Percentiles rank a stretch among this genome's conserved stretches.
phyloP scores from a whole-genome alignment of 2,888 invertebrate species.

The Doris montereyensis region DNA sequence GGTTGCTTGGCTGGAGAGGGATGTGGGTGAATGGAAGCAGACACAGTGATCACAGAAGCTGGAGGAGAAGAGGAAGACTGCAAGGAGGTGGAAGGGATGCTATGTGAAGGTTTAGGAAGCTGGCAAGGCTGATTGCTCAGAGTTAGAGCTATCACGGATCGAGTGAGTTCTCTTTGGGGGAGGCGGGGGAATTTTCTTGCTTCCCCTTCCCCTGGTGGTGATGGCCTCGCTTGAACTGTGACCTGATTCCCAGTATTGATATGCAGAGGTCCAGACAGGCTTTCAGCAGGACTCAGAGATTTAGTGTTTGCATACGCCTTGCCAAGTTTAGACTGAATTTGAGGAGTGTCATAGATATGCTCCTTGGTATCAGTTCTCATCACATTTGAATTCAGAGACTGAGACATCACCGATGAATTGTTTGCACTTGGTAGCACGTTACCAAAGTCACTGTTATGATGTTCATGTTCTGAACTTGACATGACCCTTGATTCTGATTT shows the following conservation, averaged over 20 bases:
- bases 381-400: not conserved
- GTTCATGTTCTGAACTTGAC: not conserved
- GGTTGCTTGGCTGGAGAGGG: conserved; percentile 42
- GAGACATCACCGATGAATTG: conserved; percentile 5
- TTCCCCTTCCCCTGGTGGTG: conserved; percentile 56
- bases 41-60: conserved; percentile 13
- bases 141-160: conserved; percentile 59
- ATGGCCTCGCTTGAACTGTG: conserved; percentile 49
- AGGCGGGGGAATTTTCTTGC: conserved; percentile 73
- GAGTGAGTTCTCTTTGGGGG: conserved; percentile 75
- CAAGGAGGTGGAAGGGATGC: too few species aligned
- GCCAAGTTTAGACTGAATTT: conserved; percentile 48
- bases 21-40: conserved; percentile 35
- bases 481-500: too few species aligned
- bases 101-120: too few species aligned
- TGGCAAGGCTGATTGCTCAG: too few species aligned
- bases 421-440: conserved; percentile 5
- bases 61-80: too few species aligned
- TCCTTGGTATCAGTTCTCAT: conserved; percentile 47
- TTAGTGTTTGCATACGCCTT: conserved; percentile 46
- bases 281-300: conserved; percentile 35
- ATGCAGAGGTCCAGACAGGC: conserved; percentile 48
- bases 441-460: not conserved
- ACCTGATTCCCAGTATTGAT: conserved; percentile 48
- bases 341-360: conserved; percentile 62